phyloP scores from a whole-genome alignment of 2,888 invertebrate genomes.

The Dynastes hyllus region DNA sequence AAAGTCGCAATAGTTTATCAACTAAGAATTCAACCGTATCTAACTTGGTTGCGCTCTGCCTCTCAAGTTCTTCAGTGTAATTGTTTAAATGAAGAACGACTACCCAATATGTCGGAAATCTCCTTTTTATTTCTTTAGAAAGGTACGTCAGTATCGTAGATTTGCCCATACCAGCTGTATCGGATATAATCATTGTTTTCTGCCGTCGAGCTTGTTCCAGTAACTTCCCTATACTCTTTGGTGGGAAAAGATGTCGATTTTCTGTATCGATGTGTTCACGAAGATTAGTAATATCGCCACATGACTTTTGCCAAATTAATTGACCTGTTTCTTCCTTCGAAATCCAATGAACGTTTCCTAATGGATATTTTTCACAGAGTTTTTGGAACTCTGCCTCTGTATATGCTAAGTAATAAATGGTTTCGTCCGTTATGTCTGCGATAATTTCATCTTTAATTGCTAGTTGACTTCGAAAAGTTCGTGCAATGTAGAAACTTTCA shows the following conservation, averaged over 20 bases:
- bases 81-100: neutral
- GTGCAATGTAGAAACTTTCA: slow-evolving; percentile 8
- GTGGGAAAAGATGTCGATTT: neutral
- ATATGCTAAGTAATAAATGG: neutral
- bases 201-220: neutral
- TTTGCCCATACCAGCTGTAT: slow-evolving; percentile 2
- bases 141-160: neutral
- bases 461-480: neutral
- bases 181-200: slow-evolving; percentile 7
- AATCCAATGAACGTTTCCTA: neutral
- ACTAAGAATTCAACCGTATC: neutral
- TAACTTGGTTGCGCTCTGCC: neutral
- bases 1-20: neutral
- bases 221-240: neutral
- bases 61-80: neutral
- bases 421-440: neutral
- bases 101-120: neutral
- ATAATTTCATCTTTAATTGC: neutral
- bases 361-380: neutral
- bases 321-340: neutral
- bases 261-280: neutral
- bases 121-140: slow-evolving; percentile 7
- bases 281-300: neutral
- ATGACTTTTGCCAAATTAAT: neutral
- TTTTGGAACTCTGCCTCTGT: neutral